Evolutionary conservation across 1,140 invertebrate genomes (phyloP).

Genomic region (Nomia melanderi): DNA sequence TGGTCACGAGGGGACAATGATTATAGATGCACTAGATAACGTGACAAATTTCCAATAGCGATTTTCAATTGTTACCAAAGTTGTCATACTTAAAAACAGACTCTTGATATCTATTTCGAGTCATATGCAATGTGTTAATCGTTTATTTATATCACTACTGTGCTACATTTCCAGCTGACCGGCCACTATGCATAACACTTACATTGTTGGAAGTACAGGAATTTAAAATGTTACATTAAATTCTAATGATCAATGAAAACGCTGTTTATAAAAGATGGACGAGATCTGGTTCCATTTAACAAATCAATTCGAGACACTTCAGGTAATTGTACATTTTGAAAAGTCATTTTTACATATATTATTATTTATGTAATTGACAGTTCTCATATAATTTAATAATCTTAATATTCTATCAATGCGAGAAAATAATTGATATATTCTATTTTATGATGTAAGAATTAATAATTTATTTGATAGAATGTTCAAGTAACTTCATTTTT

Average conservation of each 20-base stretch:
- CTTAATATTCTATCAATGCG: too few relatives aligned
- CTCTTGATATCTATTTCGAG: slow-evolving; percentile 74
- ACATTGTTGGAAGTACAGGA: background rate
- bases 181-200: slow-evolving; percentile 17
- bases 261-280: slow-evolving; percentile 70
- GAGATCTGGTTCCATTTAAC: slow-evolving; percentile 77
- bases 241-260: background rate
- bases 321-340: slow-evolving; percentile 68
- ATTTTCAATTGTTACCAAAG: slow-evolving; percentile 1
- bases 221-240: slow-evolving; percentile 40
- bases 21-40: background rate
- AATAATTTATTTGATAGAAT: background rate
- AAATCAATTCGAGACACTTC: slow-evolving; percentile 73
- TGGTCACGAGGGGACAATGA: background rate
- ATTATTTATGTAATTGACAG: background rate
- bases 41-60: too few relatives aligned
- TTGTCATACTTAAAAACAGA: slow-evolving; percentile 27
- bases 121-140: slow-evolving; percentile 73
- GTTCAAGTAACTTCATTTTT: background rate
- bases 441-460: background rate
- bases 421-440: background rate
- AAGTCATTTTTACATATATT: background rate
- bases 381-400: background rate
- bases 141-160: slow-evolving; percentile 78
- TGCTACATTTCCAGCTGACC: slow-evolving; percentile 64